These are phyloP conservation scores for Malurus alboscapulatus DNA, from an alignment of 2,113 vertebrate genomes.

Conservation along the genomic window DNA sequence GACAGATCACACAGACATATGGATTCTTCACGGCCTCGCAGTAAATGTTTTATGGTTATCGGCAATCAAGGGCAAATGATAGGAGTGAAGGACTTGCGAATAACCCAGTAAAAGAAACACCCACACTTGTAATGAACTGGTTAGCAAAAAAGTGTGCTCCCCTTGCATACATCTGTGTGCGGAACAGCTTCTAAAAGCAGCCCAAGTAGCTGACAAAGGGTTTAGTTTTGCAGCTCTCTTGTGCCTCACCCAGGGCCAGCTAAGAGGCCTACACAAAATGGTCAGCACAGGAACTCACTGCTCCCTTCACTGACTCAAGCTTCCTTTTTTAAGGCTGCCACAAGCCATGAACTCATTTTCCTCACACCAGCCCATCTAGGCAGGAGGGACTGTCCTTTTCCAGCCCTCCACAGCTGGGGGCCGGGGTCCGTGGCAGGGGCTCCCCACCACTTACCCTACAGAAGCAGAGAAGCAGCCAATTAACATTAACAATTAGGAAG, in stretches of 20 bases:
- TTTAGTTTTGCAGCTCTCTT: not conserved
- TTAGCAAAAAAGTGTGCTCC: not conserved
- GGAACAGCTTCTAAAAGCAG: not conserved
- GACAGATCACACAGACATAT: slow-evolving; percentile 79
- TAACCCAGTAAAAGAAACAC: slow-evolving; percentile 36
- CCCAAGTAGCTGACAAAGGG: not conserved
- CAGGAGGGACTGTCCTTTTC: not conserved
- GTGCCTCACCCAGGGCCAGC: not conserved
- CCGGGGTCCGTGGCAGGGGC: not conserved
- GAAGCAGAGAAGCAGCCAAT: not conserved
- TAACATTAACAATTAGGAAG: not conserved
- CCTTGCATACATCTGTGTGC: not conserved
- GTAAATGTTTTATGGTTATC: slow-evolving; percentile 75
- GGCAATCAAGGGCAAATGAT: slow-evolving; percentile 71
- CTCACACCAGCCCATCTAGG: not conserved
- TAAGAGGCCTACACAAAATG: not conserved
- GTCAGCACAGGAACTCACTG: not conserved
- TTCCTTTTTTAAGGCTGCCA: not conserved
- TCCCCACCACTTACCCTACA: not conserved
- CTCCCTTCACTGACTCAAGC: not conserved
- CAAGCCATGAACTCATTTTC: not conserved
- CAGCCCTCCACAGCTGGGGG: not conserved
- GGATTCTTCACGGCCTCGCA: slow-evolving; percentile 79
- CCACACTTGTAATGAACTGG: not conserved
- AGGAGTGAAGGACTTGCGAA: slow-evolving; percentile 57